These are phyloP conservation scores for Macrotus californicus DNA, from an alignment of 2,113 vertebrate genomes.

Conservation along the genomic window DNA sequence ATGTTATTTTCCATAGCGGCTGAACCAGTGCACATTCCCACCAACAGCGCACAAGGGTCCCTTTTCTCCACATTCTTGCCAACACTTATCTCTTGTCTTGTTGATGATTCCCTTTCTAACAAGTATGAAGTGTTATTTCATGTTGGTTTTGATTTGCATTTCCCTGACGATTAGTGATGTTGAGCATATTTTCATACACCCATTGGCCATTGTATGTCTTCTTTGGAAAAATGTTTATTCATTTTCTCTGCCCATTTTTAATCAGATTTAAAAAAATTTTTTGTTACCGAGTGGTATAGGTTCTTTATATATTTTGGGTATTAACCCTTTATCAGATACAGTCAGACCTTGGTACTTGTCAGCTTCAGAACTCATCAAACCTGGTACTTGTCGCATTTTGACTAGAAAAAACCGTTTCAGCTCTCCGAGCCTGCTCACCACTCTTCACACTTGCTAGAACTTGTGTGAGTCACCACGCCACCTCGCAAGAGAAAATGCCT, in stretches of 20 bases:
- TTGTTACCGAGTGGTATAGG: not conserved
- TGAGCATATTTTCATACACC: not conserved
- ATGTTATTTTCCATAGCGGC: too few relatives aligned
- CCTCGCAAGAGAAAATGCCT: too few relatives aligned
- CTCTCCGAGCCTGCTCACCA: too few relatives aligned
- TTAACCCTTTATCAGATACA: too few relatives aligned
- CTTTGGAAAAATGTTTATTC: not conserved
- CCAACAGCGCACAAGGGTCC: too few relatives aligned
- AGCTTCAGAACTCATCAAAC: too few relatives aligned
- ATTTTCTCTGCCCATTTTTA: not conserved
- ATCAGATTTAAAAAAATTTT: not conserved
- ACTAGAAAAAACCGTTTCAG: too few relatives aligned
- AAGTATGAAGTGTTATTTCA: not conserved
- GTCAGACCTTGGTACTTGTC: too few relatives aligned
- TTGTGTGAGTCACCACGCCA: too few relatives aligned
- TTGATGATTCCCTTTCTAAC: not conserved
- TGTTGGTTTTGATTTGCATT: not conserved
- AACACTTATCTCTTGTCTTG: not conserved
- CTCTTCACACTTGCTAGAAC: too few relatives aligned
- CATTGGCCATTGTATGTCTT: not conserved
- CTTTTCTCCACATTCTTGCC: not conserved
- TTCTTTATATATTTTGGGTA: not conserved
- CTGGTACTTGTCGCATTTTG: too few relatives aligned
- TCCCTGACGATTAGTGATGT: not conserved
- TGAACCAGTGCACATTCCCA: too few relatives aligned